Conservation (phyloP, 2,797 vertebrate species). For the Menidia menidia region DNA sequence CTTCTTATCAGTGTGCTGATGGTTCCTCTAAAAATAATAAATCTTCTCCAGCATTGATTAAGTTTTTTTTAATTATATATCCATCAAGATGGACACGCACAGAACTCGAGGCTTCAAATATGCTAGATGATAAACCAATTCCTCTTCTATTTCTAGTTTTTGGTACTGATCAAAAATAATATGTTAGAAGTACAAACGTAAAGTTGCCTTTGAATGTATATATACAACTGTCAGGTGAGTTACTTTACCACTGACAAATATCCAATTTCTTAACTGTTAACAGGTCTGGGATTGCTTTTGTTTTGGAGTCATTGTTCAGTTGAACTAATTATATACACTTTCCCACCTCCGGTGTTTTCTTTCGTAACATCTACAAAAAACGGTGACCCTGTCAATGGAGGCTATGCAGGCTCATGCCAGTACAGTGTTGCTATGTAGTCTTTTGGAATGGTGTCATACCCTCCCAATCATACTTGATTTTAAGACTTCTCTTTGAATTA, state of each 20-base stretch:
- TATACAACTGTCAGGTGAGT: too few relatives aligned
- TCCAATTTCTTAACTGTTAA: too few relatives aligned
- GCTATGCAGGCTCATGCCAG: not conserved
- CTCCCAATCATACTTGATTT: not conserved
- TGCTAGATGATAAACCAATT: not conserved
- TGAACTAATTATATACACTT: not conserved
- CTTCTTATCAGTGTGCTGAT: not conserved
- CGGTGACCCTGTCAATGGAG: not conserved
- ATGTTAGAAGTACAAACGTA: too few relatives aligned
- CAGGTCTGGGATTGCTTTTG: not conserved
- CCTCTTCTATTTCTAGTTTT: not conserved
- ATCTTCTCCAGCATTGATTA: not conserved
- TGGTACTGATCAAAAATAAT: not conserved
- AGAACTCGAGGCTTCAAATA: not conserved
- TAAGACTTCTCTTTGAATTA: not conserved
- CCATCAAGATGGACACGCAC: not conserved
- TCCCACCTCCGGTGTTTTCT: not conserved
- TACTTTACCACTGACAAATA: too few relatives aligned
- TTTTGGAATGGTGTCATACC: not conserved
- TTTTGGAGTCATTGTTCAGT: not conserved
- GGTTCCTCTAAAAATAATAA: not conserved
- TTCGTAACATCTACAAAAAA: not conserved
- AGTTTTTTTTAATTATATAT: not conserved
- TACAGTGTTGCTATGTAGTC: too few relatives aligned
- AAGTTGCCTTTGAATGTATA: too few relatives aligned